These are phyloP conservation scores for Charanyca ferruginea DNA, from an alignment of 2,888 invertebrate species.

Conservation along the genomic window DNA sequence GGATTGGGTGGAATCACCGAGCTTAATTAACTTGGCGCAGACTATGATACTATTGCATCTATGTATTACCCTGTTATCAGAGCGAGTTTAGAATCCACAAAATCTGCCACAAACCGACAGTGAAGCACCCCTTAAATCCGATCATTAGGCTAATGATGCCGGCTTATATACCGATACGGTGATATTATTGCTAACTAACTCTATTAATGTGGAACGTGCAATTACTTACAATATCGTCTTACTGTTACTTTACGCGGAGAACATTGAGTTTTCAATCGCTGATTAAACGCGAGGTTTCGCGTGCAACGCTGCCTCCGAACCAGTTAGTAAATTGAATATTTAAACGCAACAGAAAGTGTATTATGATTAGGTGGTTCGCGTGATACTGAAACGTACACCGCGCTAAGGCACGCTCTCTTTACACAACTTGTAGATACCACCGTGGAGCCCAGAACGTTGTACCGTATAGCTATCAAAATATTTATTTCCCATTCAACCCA, in stretches of 20 bases:
- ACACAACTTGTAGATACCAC: slow-evolving; percentile 26
- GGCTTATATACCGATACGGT: slow-evolving; percentile 79
- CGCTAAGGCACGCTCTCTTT: slow-evolving; percentile 41
- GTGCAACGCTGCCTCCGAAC: slow-evolving; percentile 52
- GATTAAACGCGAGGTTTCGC: slow-evolving; percentile 46
- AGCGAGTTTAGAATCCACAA: slow-evolving; percentile 60
- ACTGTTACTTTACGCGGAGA: slow-evolving; percentile 38
- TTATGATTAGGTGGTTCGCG: slow-evolving; percentile 73
- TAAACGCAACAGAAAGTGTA: slow-evolving; percentile 70
- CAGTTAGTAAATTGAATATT: slow-evolving; percentile 74
- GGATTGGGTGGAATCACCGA: slow-evolving; percentile 40
- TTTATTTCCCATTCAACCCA: slow-evolving; percentile 36
- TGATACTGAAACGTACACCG: slow-evolving; percentile 61
- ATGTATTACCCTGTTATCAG: slow-evolving; percentile 56
- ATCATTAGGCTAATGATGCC: slow-evolving; percentile 81
- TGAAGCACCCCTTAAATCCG: slow-evolving; percentile 70
- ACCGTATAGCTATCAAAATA: slow-evolving; percentile 27
- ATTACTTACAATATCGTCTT: slow-evolving; percentile 62
- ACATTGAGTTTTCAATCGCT: slow-evolving; percentile 54
- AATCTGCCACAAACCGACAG: slow-evolving; percentile 60
- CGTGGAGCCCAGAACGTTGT: neutral
- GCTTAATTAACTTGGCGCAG: slow-evolving; percentile 53
- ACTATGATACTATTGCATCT: slow-evolving; percentile 51
- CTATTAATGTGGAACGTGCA: slow-evolving; percentile 77
- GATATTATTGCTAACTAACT: slow-evolving; percentile 80